A percentile compares a stretch with the other conserved stretches of the same genome.
Conservation (phyloP, 2,797 vertebrate species). For the Emydoidea blandingii region DNA sequence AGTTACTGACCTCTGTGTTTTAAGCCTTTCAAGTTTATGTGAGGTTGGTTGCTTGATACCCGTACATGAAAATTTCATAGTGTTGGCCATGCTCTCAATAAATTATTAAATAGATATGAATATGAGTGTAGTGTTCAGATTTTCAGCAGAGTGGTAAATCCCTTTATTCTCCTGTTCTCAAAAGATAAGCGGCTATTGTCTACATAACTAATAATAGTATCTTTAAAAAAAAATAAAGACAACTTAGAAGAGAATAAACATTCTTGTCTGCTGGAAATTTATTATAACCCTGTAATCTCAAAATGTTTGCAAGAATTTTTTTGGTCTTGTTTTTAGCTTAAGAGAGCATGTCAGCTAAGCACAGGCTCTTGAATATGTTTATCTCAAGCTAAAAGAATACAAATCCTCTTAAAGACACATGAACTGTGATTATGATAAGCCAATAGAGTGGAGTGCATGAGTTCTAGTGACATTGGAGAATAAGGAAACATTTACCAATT, state of each 20-base stretch:
- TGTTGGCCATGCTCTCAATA: conserved; percentile 77
- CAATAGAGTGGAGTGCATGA: conserved; percentile 10
- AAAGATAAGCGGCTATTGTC: conserved; percentile 46
- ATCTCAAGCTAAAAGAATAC: conserved; percentile 52
- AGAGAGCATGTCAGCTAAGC: background rate
- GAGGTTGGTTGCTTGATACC: conserved; percentile 70
- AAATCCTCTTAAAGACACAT: conserved; percentile 47
- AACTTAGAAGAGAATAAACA: conserved; percentile 53
- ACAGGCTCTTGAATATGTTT: conserved; percentile 27
- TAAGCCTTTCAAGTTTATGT: conserved; percentile 74
- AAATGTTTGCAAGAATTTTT: conserved; percentile 44
- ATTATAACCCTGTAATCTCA: conserved; percentile 9
- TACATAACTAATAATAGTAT: conserved; percentile 30
- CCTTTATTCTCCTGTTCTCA: conserved; percentile 61
- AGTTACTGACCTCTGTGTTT: conserved; percentile 58
- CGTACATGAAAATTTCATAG: conserved; percentile 85
- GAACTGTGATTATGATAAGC: conserved; percentile 47
- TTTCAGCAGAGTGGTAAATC: conserved; percentile 71
- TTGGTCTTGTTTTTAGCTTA: conserved; percentile 41
- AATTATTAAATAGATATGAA: conserved; percentile 83
- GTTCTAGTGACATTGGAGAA: conserved; percentile 1
- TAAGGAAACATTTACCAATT: conserved; percentile 13
- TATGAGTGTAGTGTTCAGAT: conserved; percentile 68
- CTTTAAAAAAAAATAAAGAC: conserved; percentile 49
- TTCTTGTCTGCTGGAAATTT: conserved; percentile 26